A percentile compares a stretch with the other conserved stretches of the same genome.
phyloP scores from a whole-genome alignment of 1,140 invertebrate species.

The Macrostomum lignano region DNA sequence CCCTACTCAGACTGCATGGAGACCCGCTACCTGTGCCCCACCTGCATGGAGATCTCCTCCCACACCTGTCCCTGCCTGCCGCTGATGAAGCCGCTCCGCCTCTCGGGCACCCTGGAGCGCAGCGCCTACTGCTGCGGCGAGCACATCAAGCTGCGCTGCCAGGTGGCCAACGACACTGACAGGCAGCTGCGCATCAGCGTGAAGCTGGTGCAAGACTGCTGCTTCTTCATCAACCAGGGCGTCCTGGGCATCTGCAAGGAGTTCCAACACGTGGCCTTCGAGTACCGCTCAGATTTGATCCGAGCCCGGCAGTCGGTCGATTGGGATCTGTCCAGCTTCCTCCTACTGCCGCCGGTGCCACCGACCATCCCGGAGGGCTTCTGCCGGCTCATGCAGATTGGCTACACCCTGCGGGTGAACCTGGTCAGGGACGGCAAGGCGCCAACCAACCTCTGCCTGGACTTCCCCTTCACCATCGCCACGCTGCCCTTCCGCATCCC shows the following conservation, averaged over 20 bases:
- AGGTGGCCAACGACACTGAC: too few species aligned
- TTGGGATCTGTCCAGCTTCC: slow-evolving; percentile 22
- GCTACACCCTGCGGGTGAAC: slow-evolving; percentile 45
- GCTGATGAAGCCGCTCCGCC: too few species aligned
- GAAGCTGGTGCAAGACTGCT: not conserved
- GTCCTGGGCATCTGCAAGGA: slow-evolving; percentile 45
- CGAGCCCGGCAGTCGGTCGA: too few species aligned
- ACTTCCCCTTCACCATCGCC: slow-evolving; percentile 50
- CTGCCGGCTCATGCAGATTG: slow-evolving; percentile 46
- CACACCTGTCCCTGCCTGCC: too few species aligned
- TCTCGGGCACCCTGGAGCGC: too few species aligned
- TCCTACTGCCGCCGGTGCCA: slow-evolving; percentile 46
- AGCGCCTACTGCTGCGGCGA: too few species aligned
- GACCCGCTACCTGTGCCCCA: slow-evolving; percentile 48
- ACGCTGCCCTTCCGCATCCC: slow-evolving; percentile 48
- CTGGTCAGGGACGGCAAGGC: not conserved
- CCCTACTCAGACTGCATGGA: slow-evolving; percentile 60
- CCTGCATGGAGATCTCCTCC: too few species aligned
- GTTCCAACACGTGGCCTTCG: slow-evolving; percentile 39
- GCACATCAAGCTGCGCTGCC: too few species aligned
- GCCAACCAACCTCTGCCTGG: slow-evolving; percentile 21
- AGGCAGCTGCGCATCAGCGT: slow-evolving; percentile 3
- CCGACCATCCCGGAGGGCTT: slow-evolving; percentile 40
- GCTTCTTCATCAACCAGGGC: slow-evolving; percentile 41
- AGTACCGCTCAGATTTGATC: too few species aligned